Conservation (phyloP, 92 coral and sea anemone species). For the Blastomussa wellsi region DNA sequence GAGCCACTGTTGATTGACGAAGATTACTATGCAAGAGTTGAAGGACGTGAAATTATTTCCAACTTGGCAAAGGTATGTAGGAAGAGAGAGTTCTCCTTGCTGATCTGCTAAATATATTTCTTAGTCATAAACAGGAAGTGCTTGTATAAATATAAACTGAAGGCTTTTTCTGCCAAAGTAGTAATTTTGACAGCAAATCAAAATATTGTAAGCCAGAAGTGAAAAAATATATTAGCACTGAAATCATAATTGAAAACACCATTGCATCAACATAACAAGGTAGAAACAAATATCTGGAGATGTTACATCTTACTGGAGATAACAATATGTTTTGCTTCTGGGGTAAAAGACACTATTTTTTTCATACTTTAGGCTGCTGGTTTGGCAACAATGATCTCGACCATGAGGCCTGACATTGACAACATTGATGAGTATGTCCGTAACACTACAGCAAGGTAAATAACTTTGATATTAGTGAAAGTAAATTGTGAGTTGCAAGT, state of each 20-base stretch:
- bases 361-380: conserved; percentile 86
- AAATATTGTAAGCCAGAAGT: too few species aligned
- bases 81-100: background rate
- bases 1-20: conserved; percentile 99
- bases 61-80: conserved; percentile 92
- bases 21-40: conserved; percentile 99
- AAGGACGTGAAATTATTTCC: conserved; percentile 97
- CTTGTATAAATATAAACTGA: background rate
- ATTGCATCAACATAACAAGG: too few species aligned
- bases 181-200: too few species aligned
- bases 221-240: too few species aligned
- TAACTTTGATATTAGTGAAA: background rate
- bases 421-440: conserved; percentile 99
- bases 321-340: background rate
- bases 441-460: conserved; percentile 99
- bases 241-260: too few species aligned
- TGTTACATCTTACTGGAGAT: background rate
- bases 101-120: background rate
- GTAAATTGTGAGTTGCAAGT: background rate
- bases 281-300: too few species aligned
- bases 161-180: too few species aligned
- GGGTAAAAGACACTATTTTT: background rate
- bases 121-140: too few species aligned
- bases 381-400: conserved; percentile 98
- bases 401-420: conserved; percentile 99